These are phyloP conservation scores for Sinhomidia bicolor DNA, from an alignment of 2,888 invertebrate species.

Conservation along the genomic window DNA sequence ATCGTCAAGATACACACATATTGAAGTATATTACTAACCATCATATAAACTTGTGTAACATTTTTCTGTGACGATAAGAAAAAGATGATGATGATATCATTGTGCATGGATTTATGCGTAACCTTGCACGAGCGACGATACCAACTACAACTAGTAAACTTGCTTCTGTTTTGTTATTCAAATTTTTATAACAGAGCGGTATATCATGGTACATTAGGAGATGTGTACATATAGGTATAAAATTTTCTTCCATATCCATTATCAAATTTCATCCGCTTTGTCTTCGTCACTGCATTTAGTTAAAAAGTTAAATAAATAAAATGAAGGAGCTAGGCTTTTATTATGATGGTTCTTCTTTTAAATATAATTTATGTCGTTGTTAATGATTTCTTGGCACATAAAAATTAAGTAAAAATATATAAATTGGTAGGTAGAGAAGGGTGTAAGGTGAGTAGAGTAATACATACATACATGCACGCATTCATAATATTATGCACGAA, in stretches of 20 bases:
- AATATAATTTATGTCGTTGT: not conserved
- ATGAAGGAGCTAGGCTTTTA: not conserved
- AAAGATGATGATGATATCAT: conserved; percentile 24
- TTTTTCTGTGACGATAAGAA: not conserved
- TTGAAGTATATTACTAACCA: not conserved
- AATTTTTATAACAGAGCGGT: not conserved
- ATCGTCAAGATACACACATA: too few relatives aligned
- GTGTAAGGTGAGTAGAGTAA: not conserved
- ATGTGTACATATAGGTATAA: too few relatives aligned
- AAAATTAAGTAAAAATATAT: not conserved
- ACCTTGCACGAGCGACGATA: conserved; percentile 50
- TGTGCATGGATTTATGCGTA: conserved; percentile 60
- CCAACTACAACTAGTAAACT: conserved; percentile 20
- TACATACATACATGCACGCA: not conserved
- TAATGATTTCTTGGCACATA: conserved; percentile 23
- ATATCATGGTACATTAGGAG: too few relatives aligned
- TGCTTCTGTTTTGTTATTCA: conserved; percentile 11
- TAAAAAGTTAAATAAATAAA: not conserved
- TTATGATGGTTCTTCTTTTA: not conserved
- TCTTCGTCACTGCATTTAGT: conserved; percentile 21
- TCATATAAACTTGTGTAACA: not conserved
- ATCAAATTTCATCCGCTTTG: conserved; percentile 35
- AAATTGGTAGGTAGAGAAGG: too few relatives aligned
- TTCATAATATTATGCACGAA: conserved; percentile 24
- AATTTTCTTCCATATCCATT: conserved; percentile 12